These are phyloP conservation scores for Nomada fabriciana DNA, from an alignment of 2,888 invertebrate genomes.

Conservation along the genomic window DNA sequence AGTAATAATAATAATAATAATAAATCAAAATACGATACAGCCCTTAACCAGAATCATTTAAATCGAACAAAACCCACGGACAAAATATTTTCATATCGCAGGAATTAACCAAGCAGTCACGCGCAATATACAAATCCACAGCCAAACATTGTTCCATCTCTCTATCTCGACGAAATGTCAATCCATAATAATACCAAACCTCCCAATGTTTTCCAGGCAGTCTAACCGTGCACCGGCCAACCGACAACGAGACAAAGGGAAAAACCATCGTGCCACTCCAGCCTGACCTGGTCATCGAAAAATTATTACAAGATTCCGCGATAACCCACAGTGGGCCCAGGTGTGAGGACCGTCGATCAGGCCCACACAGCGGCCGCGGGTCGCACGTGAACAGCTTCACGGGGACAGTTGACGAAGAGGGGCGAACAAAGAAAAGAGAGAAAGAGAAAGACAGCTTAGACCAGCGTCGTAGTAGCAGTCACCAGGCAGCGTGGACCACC, in stretches of 20 bases:
- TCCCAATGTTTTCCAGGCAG: neutral
- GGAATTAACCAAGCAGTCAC: too few relatives aligned
- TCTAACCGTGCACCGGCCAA: neutral
- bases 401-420: constrained; percentile 16
- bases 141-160: too few relatives aligned
- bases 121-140: too few relatives aligned
- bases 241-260: neutral
- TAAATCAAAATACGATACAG: too few relatives aligned
- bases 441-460: neutral
- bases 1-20: too few relatives aligned
- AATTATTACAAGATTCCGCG: too few relatives aligned
- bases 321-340: neutral
- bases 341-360: neutral
- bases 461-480: constrained; percentile 42
- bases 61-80: too few relatives aligned
- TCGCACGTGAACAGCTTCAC: constrained; percentile 6
- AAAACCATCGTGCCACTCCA: too few relatives aligned
- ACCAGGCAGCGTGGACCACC: constrained; percentile 83
- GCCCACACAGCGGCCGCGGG: neutral
- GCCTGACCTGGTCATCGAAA: too few relatives aligned
- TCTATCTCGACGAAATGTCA: neutral
- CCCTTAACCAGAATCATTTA: too few relatives aligned
- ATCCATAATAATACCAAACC: neutral
- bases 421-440: too few relatives aligned
- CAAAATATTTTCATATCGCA: too few relatives aligned